phyloP scores from a whole-genome alignment of 1,140 invertebrate species.

The Callitettix versicolor region DNA sequence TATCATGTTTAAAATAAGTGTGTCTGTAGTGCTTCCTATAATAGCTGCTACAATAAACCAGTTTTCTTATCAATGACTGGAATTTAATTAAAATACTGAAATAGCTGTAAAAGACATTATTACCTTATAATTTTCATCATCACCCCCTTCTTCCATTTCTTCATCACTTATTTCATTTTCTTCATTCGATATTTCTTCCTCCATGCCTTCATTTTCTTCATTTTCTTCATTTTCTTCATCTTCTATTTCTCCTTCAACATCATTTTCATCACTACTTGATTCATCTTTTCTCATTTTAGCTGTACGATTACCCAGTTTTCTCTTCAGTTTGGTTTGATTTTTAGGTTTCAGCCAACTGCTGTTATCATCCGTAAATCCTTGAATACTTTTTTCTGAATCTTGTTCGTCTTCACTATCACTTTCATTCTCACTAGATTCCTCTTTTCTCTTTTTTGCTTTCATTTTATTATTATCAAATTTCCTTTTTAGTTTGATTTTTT shows the following conservation, averaged over 20 bases:
- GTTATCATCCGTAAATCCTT: conserved; percentile 49
- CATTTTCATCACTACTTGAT: conserved; percentile 12
- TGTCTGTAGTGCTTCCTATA: no score
- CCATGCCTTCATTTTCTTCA: conserved; percentile 16
- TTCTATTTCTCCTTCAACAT: conserved; percentile 19
- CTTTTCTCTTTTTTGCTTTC: conserved; percentile 11
- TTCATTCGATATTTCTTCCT: conserved; percentile 1
- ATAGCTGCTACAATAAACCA: no score
- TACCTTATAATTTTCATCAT: conserved; percentile 25
- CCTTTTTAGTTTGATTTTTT: conserved; percentile 25
- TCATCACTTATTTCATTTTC: conserved; percentile 10
- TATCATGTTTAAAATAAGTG: no score
- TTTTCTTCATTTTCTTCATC: conserved; percentile 21
- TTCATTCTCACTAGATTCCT: conserved; percentile 17
- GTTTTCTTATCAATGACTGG: no score
- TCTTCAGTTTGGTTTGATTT: no score
- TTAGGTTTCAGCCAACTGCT: conserved; percentile 54
- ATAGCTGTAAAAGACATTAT: no score
- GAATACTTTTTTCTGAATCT: no score
- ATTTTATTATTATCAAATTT: conserved; percentile 3
- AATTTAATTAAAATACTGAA: no score
- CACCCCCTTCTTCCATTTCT: conserved; percentile 29
- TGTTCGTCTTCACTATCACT: conserved; percentile 18
- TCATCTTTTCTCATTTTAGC: neutral
- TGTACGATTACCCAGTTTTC: no score